These are phyloP conservation scores for Leistus spinibarbis DNA, from an alignment of 2,888 invertebrate species.

Conservation along the genomic window DNA sequence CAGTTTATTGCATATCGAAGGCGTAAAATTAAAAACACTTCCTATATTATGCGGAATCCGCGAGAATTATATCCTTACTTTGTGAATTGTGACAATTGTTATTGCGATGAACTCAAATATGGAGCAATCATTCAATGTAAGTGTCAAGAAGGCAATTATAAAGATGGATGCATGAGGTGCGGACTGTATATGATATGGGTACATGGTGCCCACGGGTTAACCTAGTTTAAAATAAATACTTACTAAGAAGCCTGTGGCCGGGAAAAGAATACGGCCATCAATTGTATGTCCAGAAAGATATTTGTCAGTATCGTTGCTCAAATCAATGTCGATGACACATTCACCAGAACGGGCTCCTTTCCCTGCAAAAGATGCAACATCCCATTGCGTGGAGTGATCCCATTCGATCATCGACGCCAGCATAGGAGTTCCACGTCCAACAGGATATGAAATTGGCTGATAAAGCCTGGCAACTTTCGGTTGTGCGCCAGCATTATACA, in stretches of 20 bases:
- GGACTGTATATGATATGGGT: too few relatives aligned
- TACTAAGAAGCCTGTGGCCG: constrained; percentile 92
- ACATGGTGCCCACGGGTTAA: too few relatives aligned
- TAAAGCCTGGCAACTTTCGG: constrained; percentile 77
- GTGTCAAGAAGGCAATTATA: not conserved
- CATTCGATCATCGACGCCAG: constrained; percentile 84
- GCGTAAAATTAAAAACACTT: too few relatives aligned
- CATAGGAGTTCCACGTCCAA: constrained; percentile 90
- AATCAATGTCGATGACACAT: constrained; percentile 76
- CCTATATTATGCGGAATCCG: too few relatives aligned
- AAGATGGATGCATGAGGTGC: too few relatives aligned
- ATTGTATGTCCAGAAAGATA: constrained; percentile 87
- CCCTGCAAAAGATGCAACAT: constrained; percentile 76
- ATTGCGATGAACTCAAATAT: too few relatives aligned
- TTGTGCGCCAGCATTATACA: constrained; percentile 81
- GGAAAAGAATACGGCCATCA: constrained; percentile 92
- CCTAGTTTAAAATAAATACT: constrained; percentile 45
- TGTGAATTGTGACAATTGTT: too few relatives aligned
- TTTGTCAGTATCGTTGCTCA: constrained; percentile 74
- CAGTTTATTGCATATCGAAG: too few relatives aligned
- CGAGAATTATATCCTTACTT: too few relatives aligned
- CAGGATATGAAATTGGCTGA: constrained; percentile 80
- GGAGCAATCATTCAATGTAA: not conserved
- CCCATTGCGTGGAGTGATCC: constrained; percentile 93
- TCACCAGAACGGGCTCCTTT: constrained; percentile 72